phyloP scores from a whole-genome alignment of 2,113 vertebrate genomes.

The Tyto alba region DNA sequence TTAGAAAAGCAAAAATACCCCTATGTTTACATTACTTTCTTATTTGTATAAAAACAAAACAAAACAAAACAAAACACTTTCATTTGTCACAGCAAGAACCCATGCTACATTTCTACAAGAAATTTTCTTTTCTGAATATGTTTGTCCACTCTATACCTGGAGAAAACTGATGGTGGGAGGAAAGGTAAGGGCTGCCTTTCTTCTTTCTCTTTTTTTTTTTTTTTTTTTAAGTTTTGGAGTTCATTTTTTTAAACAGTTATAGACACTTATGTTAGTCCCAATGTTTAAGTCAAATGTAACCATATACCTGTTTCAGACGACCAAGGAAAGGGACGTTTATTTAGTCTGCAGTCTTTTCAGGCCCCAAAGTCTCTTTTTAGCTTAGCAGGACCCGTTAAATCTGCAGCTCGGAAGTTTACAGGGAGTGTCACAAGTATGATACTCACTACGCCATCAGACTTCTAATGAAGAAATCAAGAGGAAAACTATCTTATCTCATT shows the following conservation, averaged over 20 bases:
- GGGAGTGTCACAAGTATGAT: not conserved
- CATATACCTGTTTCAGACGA: not conserved
- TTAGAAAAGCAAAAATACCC: not conserved
- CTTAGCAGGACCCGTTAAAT: not conserved
- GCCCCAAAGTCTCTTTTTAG: not conserved
- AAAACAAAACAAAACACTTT: not conserved
- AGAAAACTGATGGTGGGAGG: not conserved
- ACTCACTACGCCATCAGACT: not conserved
- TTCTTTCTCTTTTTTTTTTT: too few species aligned
- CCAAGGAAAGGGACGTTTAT: not conserved
- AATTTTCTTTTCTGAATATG: not conserved
- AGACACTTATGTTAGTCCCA: not conserved
- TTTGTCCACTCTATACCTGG: not conserved
- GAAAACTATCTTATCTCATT: not conserved
- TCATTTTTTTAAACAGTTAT: not conserved
- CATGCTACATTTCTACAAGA: not conserved
- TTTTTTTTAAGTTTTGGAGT: not conserved
- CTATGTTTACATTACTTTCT: not conserved
- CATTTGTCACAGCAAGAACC: not conserved
- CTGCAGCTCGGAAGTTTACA: not conserved
- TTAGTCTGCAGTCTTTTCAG: not conserved
- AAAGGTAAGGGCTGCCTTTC: not conserved
- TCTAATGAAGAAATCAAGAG: not conserved
- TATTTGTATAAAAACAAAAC: not conserved
- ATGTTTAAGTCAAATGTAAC: not conserved